Evolutionary conservation across 2,888 invertebrate genomes (phyloP), one percentile per base, ranked within the genome.

Genomic region (Rhamphomyia laevipes): DNA sequence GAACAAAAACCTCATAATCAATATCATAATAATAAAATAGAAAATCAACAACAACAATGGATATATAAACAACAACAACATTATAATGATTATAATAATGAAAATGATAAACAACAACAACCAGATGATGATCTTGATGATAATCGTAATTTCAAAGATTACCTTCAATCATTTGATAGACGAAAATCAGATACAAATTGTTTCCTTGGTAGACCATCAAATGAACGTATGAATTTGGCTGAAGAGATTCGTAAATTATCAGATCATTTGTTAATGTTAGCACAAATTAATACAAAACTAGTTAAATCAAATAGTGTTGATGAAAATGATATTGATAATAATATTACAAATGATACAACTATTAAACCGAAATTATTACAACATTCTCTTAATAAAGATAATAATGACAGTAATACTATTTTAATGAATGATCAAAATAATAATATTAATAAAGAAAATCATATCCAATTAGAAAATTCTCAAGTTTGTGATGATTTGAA

Each of bases 201-300:
- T 59, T 73, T 84, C 56, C 65, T 84, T 46, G 71, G 73, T 1
- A 57, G 64, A 10, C 66, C 63, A 56, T 73, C 77, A 17, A 81
- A 81, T 54, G 81, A 82, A 49, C 73, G 80, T 50, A 77, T 83
- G 51, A 83, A 82, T 60, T 71, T 88, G 51, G 87, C 87, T 0
- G 87, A 87, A 60, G 88, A 89, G 70, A 89, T 89, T 55, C 81
- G 84, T 56, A 86, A 86, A 67, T 67, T 89, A 1, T 87, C 88
- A 0, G 87, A 88, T 61, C 86, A 86, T 61, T 69, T 88, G 30
- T 79, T 78, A 50, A 78, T 82, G 75, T 64, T 84, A 38, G 82
- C 84, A 0, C 80, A 81, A 42, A 80, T 82, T 68, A 78, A 81
- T 56, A 66, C 64, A 15, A 68, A 68, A 56, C 51, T 69, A 21